phyloP scores from a whole-genome alignment of 2,888 invertebrate genomes.

The Parnassius orleans region DNA sequence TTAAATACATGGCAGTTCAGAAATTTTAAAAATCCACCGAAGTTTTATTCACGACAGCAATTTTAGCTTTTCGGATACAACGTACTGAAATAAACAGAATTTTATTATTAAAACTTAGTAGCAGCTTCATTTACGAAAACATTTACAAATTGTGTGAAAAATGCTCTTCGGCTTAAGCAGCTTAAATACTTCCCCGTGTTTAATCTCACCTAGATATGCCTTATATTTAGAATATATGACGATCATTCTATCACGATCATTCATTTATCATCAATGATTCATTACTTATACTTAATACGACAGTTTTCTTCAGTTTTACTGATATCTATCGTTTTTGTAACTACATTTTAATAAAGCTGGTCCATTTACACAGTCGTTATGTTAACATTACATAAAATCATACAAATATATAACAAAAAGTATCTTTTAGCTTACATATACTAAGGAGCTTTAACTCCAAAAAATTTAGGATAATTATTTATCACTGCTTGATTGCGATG shows the following conservation, averaged over 20 bases:
- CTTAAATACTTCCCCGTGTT: slow-evolving; percentile 1
- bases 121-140: neutral
- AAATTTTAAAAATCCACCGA: slow-evolving; percentile 8
- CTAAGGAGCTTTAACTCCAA: slow-evolving; percentile 16
- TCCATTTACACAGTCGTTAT: slow-evolving; percentile 60
- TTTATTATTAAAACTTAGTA: neutral
- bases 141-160: slow-evolving; percentile 8
- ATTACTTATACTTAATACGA: slow-evolving; percentile 32
- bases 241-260: neutral
- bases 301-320: slow-evolving; percentile 63
- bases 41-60: slow-evolving; percentile 1
- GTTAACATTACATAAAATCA: slow-evolving; percentile 63
- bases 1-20: slow-evolving; percentile 21
- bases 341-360: slow-evolving; percentile 61
- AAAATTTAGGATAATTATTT: slow-evolving; percentile 30
- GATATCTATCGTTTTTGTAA: slow-evolving; percentile 45
- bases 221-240: slow-evolving; percentile 41
- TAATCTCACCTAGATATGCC: slow-evolving; percentile 50
- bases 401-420: slow-evolving; percentile 58
- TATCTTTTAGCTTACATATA: slow-evolving; percentile 32
- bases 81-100: neutral
- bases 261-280: slow-evolving; percentile 6
- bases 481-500: slow-evolving; percentile 36
- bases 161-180: slow-evolving; percentile 7
- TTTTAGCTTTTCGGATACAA: neutral